These are phyloP conservation scores for Neofelis nebulosa DNA, from an alignment of 2,113 vertebrate genomes.

Conservation along the genomic window DNA sequence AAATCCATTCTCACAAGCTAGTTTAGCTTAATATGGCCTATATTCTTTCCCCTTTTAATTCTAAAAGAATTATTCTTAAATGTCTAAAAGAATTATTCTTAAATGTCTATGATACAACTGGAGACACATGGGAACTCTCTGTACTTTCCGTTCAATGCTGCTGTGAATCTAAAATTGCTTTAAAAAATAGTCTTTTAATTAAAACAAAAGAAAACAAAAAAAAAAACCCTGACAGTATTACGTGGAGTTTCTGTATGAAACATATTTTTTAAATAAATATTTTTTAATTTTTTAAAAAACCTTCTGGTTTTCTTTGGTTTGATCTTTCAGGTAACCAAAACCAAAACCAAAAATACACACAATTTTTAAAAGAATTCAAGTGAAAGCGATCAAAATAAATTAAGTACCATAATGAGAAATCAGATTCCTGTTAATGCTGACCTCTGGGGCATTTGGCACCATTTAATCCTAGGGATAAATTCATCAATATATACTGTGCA, in stretches of 20 bases:
- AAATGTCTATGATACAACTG: background rate
- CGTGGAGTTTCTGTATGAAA: background rate
- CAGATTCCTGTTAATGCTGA: background rate
- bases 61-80: background rate
- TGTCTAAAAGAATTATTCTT: background rate
- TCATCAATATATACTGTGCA: background rate
- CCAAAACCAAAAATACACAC: background rate
- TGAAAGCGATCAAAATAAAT: background rate
- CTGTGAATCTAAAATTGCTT: background rate
- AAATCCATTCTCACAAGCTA: background rate
- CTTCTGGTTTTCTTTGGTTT: background rate
- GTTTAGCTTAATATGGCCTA: background rate
- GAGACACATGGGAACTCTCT: background rate
- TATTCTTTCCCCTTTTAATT: background rate
- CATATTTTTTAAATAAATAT: background rate
- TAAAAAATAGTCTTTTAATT: background rate
- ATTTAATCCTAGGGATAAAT: background rate
- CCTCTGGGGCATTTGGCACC: background rate
- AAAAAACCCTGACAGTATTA: background rate
- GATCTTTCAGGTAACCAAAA: background rate
- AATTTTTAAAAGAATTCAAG: background rate
- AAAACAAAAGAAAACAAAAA: background rate
- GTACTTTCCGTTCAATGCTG: background rate
- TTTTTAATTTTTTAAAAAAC: constrained; percentile 34
- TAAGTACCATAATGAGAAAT: background rate